Base-by-base conservation (phyloP, 53 echinoderm and acorn worm species). In the Echinometra lucunter region DNA sequence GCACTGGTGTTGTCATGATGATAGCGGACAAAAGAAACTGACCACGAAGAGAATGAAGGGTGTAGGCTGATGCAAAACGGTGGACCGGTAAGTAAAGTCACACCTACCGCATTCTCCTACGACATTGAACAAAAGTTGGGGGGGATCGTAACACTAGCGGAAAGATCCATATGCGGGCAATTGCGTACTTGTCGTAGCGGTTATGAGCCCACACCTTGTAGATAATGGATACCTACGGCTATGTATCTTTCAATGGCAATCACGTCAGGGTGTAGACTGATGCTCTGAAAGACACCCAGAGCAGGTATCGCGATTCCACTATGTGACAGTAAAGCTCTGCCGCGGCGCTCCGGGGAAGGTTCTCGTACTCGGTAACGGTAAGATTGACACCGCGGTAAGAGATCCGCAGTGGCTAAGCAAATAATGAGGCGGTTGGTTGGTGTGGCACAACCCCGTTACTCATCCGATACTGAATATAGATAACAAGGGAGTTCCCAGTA, bases 201-300 rank as follows among this genome's bases (percentile, higher is more conserved):
- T 60, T 35, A 27, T 55, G 78, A 1, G 18, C 78, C 92, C 47
- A 92, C 1, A 57, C 37, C 16, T 56, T 74, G 47, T 94, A 94
- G 40, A 8, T 37, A 13, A 94, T 1, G 94, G 94, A 37, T 94
- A 66, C 40, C 82, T 15, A 94, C 3, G 37, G 94, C 94, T 38
- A 63, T 16, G 56, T 40, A 83, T 27, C 94, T 63, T 40, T 94
- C 94, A 38, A 94, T 82, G 6, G 94, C 82, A 28, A 94, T 94
- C 11, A 85, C 57, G 94, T 66, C 27, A 94, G 85, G n/a, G 94
- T 85, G 45, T 94, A 94, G 38, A 94, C 85, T 12, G 94, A 94
- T 42, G 85, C 94, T 12, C 82, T 83, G 66, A 83, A 83, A 15
- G 40, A 94, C 1, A 94, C 44, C 82, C 82, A 94, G 2, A 67